phyloP scores from a whole-genome alignment of 2,113 vertebrate genomes.

The Columbina picui region DNA sequence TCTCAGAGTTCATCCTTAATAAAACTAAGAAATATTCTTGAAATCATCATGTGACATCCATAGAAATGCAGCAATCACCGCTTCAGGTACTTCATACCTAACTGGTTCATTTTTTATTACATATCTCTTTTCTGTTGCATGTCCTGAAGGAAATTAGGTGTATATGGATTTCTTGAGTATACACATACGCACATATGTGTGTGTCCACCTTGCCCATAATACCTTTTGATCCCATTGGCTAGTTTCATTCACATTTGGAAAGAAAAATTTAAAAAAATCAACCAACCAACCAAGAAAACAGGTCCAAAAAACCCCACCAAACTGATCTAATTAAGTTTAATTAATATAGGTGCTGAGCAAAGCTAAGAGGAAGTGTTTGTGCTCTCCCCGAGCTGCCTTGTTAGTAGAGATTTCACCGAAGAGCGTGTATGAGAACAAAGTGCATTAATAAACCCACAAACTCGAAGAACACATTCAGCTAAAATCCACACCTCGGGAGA shows the following conservation, averaged over 20 bases:
- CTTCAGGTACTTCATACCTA: neutral
- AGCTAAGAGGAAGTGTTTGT: neutral
- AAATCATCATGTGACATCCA: neutral
- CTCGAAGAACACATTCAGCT: neutral
- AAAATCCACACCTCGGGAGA: neutral
- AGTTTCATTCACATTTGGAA: neutral
- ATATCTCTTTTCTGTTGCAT: neutral
- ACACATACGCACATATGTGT: rapidly evolving
- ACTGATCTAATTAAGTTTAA: neutral
- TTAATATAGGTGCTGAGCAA: neutral
- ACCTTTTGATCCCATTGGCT: neutral
- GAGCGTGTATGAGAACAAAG: neutral
- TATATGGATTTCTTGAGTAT: neutral
- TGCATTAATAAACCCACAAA: neutral
- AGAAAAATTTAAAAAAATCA: neutral
- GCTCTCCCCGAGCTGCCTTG: neutral
- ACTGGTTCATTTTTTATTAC: neutral
- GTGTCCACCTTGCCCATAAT: neutral
- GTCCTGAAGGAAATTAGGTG: neutral
- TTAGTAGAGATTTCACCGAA: neutral
- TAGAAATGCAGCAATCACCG: neutral
- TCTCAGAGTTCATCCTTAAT: neutral
- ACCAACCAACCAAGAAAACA: too few species aligned
- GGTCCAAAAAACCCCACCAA: neutral
- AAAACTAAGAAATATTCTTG: neutral